Evolutionary conservation across 1,140 invertebrate species (phyloP), one percentile per base, ranked within the genome.

Genomic region (Anastrepha obliqua): DNA sequence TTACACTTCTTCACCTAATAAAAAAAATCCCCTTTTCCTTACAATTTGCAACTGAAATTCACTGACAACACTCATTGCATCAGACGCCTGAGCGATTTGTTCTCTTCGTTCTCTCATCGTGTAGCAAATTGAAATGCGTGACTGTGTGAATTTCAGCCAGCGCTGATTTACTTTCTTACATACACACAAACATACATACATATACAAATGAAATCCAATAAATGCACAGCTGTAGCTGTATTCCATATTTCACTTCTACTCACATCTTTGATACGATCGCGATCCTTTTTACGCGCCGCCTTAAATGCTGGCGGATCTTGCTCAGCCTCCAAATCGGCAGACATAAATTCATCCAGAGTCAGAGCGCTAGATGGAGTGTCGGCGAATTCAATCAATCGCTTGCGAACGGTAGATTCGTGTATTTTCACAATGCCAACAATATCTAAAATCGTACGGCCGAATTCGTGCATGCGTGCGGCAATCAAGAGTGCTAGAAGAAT

Each of bases 281-380:
- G 96, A 91, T 98, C 97, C 90, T 97, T 97, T 92, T 96, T 96
- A 74, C 98, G 95, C 0, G 98, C 97, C 5, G 96, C 96, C 94
- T 97, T 98, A 91, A 98, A 99, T 0, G 97, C 97, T 0, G 98
- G 98, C 47, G 99, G 99, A 94, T 99, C 98, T 92, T 98, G 97
- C 91, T 99, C 98, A 90, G 99, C 98, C 92, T 99, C 98, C 86
- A 99, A 94, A 93, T 99, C 98, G 6, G 99, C 97, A 0, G 96
- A 97, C 96, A 99, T 98, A 92, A 99, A 99, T 94, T 99, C 98
- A 89, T 99, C 98, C 8, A 99, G 94, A 0, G 98, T 99, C 42
- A 99, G 94, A 0, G 95, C 95, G 91, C 97, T 97, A 1, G 98
- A 98, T 0, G 98, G 98, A 1, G 99, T 99, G 70, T 98, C 98